These are phyloP conservation scores for Semaprochilodus insignis DNA, from an alignment of 2,797 vertebrate species.

Conservation along the genomic window DNA sequence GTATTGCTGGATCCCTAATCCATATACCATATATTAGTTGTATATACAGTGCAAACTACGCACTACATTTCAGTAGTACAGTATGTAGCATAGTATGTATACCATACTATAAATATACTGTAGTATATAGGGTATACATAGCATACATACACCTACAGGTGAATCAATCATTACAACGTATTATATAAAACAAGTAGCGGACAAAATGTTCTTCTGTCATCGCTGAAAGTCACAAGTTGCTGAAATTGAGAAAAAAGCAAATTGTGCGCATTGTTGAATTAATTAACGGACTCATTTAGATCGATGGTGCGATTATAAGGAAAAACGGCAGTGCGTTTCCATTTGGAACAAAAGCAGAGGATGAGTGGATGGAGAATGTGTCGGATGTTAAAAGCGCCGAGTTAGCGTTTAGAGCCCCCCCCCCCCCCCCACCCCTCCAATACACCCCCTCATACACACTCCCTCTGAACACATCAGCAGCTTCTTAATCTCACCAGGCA, in stretches of 20 bases:
- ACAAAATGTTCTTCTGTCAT: neutral
- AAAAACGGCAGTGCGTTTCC: constrained; percentile 5
- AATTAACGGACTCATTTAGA: constrained; percentile 56
- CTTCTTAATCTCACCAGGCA: constrained; percentile 31
- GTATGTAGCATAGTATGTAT: too few relatives aligned
- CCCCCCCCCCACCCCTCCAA: neutral
- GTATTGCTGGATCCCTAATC: too few relatives aligned
- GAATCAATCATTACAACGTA: neutral
- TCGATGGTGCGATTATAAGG: constrained; percentile 36
- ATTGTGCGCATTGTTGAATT: constrained; percentile 34
- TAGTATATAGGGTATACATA: too few relatives aligned
- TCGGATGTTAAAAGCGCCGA: constrained; percentile 41
- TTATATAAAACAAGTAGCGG: neutral
- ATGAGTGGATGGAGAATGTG: constrained; percentile 12
- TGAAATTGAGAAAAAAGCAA: constrained; percentile 24
- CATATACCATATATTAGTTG: too few relatives aligned
- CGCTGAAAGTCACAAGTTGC: neutral
- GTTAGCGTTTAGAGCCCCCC: constrained; percentile 22
- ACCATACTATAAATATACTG: too few relatives aligned
- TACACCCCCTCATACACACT: constrained; percentile 49
- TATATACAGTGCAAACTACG: too few relatives aligned
- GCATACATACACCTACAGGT: neutral
- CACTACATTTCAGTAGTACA: too few relatives aligned
- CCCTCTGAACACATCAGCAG: constrained; percentile 46
- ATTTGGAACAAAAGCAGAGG: constrained; percentile 40